Evolutionary conservation across 2,888 invertebrate species (phyloP).

Genomic region (Hydraecia micacea): DNA sequence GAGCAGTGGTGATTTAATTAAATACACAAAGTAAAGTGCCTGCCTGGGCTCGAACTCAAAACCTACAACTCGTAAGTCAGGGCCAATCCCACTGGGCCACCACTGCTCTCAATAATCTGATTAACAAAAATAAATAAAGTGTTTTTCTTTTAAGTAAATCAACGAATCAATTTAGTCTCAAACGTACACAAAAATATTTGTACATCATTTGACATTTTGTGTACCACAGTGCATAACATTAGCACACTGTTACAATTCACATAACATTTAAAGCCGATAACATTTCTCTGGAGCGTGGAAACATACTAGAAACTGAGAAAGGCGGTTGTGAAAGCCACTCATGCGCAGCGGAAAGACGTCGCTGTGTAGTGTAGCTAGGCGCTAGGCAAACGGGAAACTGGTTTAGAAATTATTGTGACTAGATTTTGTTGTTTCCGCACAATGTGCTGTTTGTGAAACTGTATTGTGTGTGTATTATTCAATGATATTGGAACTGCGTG

Average conservation of each 20-base stretch:
- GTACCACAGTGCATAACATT: constrained; percentile 34
- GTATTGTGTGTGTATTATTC: background rate
- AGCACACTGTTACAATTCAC: constrained; percentile 50
- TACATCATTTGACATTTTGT: background rate
- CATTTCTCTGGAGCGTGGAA: constrained; percentile 69
- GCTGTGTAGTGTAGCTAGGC: constrained; percentile 76
- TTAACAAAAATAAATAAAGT: background rate
- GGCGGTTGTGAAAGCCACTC: constrained; percentile 81
- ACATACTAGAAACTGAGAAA: constrained; percentile 80
- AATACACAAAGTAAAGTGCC: too few species aligned
- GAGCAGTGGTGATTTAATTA: background rate
- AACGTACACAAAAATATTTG: background rate
- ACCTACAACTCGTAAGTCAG: too few species aligned
- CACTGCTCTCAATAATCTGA: background rate
- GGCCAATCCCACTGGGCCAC: too few species aligned
- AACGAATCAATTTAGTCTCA: background rate
- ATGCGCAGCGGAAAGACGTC: constrained; percentile 70
- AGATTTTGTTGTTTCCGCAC: constrained; percentile 15
- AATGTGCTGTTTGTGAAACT: constrained; percentile 5
- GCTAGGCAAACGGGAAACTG: constrained; percentile 31
- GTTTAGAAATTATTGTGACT: constrained; percentile 46
- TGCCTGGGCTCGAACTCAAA: too few species aligned
- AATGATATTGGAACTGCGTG: background rate
- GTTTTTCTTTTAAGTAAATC: background rate
- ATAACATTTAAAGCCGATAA: constrained; percentile 31